Percentiles rank a stretch among this genome's conserved stretches.
Conservation (phyloP, 2,888 invertebrate genomes). For the Tetragonula carbonaria region DNA sequence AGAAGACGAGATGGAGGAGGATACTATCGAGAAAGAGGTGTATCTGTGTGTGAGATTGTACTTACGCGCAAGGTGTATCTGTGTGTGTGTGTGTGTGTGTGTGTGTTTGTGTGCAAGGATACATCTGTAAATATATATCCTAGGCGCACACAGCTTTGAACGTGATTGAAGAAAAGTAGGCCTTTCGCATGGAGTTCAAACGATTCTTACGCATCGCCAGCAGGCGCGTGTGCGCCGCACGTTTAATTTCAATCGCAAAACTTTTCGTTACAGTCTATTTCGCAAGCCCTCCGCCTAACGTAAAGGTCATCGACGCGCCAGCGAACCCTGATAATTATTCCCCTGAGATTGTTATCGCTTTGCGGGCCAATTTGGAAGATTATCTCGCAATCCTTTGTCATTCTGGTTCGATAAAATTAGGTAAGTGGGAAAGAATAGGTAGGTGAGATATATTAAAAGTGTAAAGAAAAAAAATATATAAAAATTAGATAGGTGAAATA, state of each 20-base stretch:
- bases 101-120: neutral
- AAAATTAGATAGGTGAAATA: no score
- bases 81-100: neutral
- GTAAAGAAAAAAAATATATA: no score
- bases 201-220: conserved; percentile 66
- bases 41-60: conserved; percentile 8
- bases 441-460: no score
- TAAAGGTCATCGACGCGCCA: conserved; percentile 58
- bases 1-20: conserved; percentile 49
- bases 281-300: conserved; percentile 45
- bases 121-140: neutral
- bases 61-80: conserved; percentile 12
- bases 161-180: conserved; percentile 63
- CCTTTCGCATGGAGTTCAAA: conserved; percentile 64
- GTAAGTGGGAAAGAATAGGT: no score
- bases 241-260: conserved; percentile 67
- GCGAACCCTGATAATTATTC: conserved; percentile 54
- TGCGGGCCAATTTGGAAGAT: neutral
- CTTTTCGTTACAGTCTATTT: conserved; percentile 63
- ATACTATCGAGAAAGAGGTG: conserved; percentile 62
- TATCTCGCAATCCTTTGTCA: neutral
- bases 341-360: conserved; percentile 43
- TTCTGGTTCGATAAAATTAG: neutral
- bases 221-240: neutral
- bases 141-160: neutral